Evolutionary conservation across 2,113 vertebrate genomes (phyloP), one percentile per base, ranked within the genome.

Genomic region (Microcebus ravelobensis): DNA sequence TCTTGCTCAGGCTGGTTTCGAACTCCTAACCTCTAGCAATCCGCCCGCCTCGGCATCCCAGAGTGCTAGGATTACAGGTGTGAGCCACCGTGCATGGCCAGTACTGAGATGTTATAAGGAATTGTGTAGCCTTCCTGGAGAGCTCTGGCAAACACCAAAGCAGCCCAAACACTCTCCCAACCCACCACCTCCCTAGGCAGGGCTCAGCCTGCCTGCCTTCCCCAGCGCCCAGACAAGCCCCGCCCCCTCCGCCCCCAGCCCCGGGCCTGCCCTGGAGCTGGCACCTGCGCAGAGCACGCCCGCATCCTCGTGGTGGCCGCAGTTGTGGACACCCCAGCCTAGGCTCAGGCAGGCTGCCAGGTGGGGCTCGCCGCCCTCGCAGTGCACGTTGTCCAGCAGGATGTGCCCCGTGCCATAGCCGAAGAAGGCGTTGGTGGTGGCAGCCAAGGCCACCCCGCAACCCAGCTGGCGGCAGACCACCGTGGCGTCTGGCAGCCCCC

Each of bases 311-410:
- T 99, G 99, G 97, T 99, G 99, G 6, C 99, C 99, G 0, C 99
- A 99, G 99, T 99, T 99, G 93, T 99, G 99, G 96, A 99, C 99
- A 6, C 99, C 99, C 99, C 99, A 99, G 92, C 99, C 99, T 0
- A 99, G 99, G 97, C 99, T 99, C 96, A 98, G 98, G 96, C 99
- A 99, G 63, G 97, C 97, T 0, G 98, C 96, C 79, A 99, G 98
- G 71, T 98, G 98, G 6, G 90, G 91, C 96, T 99, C 99, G 0
- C 97, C 90, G 61, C 99, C 99, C 0, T 99, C 97, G 5, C 99
- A 99, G 97, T 99, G 99, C 91, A 99, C 99, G 0, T 99, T 99
- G 98, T 99, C 99, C 97, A 99, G 98, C 74, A 99, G 98, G 97
- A 99, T 99, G 45, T 89, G 98, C 0, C 99, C 99, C 0, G 98